Conservation (phyloP, 2,888 invertebrate genomes). For the Cephus sareptanus region DNA sequence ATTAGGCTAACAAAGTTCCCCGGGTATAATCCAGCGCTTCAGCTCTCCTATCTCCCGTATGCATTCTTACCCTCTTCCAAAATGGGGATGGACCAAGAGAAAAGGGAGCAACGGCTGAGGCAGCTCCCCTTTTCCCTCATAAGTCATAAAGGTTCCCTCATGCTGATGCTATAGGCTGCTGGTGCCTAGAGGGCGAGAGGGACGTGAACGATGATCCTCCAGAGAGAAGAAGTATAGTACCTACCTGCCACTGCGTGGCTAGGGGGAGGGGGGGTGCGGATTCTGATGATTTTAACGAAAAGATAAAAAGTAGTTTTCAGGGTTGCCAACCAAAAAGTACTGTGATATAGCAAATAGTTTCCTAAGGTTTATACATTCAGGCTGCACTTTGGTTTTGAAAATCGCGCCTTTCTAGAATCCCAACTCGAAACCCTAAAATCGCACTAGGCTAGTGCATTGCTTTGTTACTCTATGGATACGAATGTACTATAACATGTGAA, state of each 20-base stretch:
- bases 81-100: conserved; percentile 3
- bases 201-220: conserved; percentile 43
- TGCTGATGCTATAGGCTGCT: conserved; percentile 5
- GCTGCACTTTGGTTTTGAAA: background rate
- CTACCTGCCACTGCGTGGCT: background rate
- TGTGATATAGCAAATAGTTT: background rate
- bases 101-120: conserved; percentile 14
- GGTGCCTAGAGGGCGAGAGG: conserved; percentile 18
- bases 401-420: background rate
- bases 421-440: background rate
- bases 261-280: background rate
- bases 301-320: background rate
- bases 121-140: conserved; percentile 37
- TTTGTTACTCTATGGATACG: background rate
- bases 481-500: too few species aligned
- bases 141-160: conserved; percentile 44
- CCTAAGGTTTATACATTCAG: background rate
- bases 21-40: conserved; percentile 12
- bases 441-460: background rate
- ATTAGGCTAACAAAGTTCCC: conserved; percentile 55
- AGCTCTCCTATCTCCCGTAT: conserved; percentile 14
- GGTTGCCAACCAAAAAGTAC: background rate
- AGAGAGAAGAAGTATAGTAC: conserved; percentile 24
- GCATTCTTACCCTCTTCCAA: conserved; percentile 17
- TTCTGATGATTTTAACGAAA: background rate